phyloP scores from a whole-genome alignment of 2,888 invertebrate species.

The Lochmaea crataegi region DNA sequence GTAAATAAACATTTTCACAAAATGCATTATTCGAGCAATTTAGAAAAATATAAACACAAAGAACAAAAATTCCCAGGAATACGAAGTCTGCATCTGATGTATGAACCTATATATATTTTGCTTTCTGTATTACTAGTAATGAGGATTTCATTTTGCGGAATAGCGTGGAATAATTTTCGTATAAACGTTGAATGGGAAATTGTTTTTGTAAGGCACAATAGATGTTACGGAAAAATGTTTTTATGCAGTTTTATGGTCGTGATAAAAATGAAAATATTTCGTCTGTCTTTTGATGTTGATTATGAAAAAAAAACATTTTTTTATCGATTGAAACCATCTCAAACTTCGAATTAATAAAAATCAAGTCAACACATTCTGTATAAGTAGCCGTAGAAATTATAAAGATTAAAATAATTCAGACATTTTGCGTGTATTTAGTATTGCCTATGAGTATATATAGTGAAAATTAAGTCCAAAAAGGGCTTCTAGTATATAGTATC shows the following conservation, averaged over 20 bases:
- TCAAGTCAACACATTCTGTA: no score
- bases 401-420: no score
- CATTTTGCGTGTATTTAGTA: no score
- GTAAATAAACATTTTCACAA: conserved; percentile 16
- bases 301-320: no score
- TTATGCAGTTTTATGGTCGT: background rate
- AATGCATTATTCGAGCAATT: conserved; percentile 25
- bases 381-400: no score
- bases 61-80: conserved; percentile 19
- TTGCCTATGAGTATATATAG: no score
- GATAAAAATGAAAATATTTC: background rate
- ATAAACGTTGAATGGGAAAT: conserved; percentile 7
- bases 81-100: conserved; percentile 18
- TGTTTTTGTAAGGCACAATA: conserved; percentile 12
- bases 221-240: background rate
- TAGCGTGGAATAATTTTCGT: conserved; percentile 13
- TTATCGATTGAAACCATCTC: no score
- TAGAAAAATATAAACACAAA: conserved; percentile 12
- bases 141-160: conserved; percentile 19
- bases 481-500: no score
- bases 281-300: no score
- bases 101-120: conserved; percentile 4
- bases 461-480: no score
- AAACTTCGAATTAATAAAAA: no score
- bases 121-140: conserved; percentile 8